Conservation (phyloP, 53 echinoderm and acorn worm genomes). For the Echinometra lucunter region DNA sequence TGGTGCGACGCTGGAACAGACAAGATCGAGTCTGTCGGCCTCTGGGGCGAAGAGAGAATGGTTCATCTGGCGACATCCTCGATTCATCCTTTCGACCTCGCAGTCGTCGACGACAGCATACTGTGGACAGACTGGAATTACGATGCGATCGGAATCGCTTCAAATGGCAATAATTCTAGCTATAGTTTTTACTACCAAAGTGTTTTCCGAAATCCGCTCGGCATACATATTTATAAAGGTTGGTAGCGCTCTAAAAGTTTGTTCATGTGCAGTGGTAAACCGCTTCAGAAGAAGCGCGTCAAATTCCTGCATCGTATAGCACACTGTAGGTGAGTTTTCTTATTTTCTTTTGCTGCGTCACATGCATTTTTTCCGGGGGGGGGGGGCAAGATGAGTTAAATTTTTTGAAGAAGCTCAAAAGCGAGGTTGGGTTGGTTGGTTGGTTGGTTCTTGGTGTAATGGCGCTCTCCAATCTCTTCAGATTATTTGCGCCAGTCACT, state of each 20-base stretch:
- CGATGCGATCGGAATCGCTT: neutral
- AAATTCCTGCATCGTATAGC: no score
- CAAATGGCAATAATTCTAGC: neutral
- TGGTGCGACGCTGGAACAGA: conserved; percentile 75
- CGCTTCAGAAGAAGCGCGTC: no score
- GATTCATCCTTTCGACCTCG: conserved; percentile 70
- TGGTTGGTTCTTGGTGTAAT: no score
- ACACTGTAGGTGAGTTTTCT: no score
- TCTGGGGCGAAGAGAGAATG: conserved; percentile 61
- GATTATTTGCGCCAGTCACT: no score
- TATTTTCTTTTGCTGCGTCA: no score
- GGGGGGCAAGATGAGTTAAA: no score
- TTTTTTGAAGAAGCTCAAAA: no score
- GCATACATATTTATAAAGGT: conserved; percentile 28
- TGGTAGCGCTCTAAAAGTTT: neutral
- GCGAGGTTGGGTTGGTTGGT: no score
- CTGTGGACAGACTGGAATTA: conserved; percentile 76
- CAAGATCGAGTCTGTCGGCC: conserved; percentile 69
- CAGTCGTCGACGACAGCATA: conserved; percentile 55
- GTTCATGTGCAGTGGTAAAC: no score
- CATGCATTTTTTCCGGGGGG: no score
- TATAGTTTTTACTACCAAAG: neutral
- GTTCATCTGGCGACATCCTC: conserved; percentile 7
- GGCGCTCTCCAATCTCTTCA: no score
- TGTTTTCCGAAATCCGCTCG: conserved; percentile 1